phyloP scores from a whole-genome alignment of 1,140 invertebrate genomes.

The Drosophila trapezifrons region DNA sequence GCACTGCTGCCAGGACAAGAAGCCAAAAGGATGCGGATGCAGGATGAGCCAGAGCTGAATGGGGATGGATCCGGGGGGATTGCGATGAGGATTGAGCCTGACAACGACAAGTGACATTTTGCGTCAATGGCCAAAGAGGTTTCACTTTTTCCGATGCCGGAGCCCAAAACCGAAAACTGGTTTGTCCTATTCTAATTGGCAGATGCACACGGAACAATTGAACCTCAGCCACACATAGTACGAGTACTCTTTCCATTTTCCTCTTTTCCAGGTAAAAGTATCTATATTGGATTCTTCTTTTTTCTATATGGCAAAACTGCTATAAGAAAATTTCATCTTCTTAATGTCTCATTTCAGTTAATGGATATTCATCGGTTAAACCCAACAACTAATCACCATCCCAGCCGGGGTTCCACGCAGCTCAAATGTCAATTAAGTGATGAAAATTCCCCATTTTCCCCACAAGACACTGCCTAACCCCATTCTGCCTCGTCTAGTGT shows the following conservation, averaged over 20 bases:
- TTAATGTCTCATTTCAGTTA: conserved; percentile 21
- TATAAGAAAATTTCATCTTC: neutral
- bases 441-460: conserved; percentile 33
- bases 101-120: conserved; percentile 50
- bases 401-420: conserved; percentile 1
- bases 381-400: conserved; percentile 20
- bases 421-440: conserved; percentile 59
- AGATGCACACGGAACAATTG: conserved; percentile 52
- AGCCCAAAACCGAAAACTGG: conserved; percentile 10
- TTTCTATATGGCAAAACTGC: too few species aligned
- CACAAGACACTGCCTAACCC: conserved; percentile 1
- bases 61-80: too few species aligned
- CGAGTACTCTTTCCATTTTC: neutral
- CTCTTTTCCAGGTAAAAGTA: conserved; percentile 10
- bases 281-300: too few species aligned
- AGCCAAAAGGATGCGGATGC: conserved; percentile 3
- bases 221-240: neutral
- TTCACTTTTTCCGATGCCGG: conserved; percentile 12
- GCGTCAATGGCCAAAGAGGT: conserved; percentile 55
- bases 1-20: conserved; percentile 34
- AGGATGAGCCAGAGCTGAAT: conserved; percentile 5
- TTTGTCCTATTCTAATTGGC: conserved; percentile 54
- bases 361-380: conserved; percentile 23
- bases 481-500: neutral
- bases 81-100: conserved; percentile 32